Conservation (phyloP, 2,113 vertebrate species). For the Toxostoma redivivum region DNA sequence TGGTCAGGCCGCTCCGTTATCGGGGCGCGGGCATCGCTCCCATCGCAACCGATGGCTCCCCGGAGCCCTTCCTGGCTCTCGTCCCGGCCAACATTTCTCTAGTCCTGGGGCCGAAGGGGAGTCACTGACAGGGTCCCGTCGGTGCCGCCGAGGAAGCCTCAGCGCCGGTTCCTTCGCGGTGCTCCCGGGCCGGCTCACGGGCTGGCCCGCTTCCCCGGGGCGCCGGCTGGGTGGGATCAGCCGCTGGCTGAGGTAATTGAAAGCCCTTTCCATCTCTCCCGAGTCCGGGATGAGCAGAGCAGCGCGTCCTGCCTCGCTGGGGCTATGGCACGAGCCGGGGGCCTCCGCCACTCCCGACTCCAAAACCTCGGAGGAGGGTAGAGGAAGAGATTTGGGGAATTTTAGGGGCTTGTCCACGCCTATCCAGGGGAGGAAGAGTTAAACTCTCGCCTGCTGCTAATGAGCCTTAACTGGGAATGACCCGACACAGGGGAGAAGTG, state of each 20-base stretch:
- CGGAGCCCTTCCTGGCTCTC: neutral
- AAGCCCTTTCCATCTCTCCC: neutral
- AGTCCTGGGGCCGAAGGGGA: neutral
- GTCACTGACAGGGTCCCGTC: neutral
- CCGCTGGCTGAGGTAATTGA: slow-evolving; percentile 3
- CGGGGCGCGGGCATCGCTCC: neutral
- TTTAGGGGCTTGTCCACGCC: fast-evolving
- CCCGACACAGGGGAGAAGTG: slow-evolving; percentile 55
- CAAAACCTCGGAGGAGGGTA: fast-evolving
- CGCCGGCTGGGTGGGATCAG: slow-evolving; percentile 29
- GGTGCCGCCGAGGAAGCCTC: neutral
- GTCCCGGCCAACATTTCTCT: neutral
- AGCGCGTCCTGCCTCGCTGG: neutral
- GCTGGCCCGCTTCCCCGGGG: neutral
- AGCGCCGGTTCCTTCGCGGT: fast-evolving
- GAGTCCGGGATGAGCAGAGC: neutral
- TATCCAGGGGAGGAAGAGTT: slow-evolving; percentile 45
- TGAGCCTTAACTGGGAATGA: slow-evolving; percentile 64
- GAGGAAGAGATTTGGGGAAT: neutral
- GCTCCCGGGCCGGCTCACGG: neutral
- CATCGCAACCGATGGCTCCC: neutral
- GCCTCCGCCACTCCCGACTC: neutral
- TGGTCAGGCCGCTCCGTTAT: slow-evolving; percentile 7
- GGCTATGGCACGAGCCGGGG: neutral
- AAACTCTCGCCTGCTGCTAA: slow-evolving; percentile 14